A percentile compares a stretch with the other conserved stretches of the same genome.
These are phyloP conservation scores for Lagocephalus sceleratus DNA, from an alignment of 2,797 vertebrate genomes.

Conservation along the genomic window DNA sequence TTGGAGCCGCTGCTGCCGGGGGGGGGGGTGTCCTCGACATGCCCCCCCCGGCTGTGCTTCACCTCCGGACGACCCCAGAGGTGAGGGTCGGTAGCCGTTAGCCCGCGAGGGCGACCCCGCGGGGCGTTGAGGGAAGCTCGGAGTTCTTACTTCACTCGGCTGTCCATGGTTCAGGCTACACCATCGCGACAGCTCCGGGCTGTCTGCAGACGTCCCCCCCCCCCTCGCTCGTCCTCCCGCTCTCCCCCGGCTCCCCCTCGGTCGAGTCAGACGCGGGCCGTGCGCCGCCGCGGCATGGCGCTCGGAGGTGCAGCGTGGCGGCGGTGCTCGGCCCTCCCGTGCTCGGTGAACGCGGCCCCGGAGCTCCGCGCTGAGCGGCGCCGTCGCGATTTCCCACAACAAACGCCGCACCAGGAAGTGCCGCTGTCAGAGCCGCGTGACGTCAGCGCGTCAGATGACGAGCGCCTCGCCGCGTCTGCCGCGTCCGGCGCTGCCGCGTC, in stretches of 20 bases:
- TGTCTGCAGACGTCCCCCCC: slow-evolving; percentile 43
- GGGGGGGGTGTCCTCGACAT: no score
- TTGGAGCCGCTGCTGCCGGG: slow-evolving; percentile 47
- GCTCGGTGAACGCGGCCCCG: slow-evolving; percentile 18
- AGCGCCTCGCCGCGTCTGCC: slow-evolving; percentile 44
- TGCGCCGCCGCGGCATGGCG: slow-evolving; percentile 44
- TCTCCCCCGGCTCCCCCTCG: slow-evolving; percentile 2
- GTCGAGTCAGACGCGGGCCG: slow-evolving; percentile 32
- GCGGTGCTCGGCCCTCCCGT: slow-evolving; percentile 7
- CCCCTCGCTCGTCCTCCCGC: slow-evolving; percentile 23
- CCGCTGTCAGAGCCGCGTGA: slow-evolving; percentile 73
- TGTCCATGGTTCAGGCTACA: slow-evolving; percentile 86
- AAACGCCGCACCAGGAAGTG: slow-evolving; percentile 81
- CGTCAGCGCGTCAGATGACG: slow-evolving; percentile 68
- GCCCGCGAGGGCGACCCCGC: no score
- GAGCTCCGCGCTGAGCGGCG: slow-evolving; percentile 44
- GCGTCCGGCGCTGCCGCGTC: background rate
- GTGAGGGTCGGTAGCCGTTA: slow-evolving; percentile 41
- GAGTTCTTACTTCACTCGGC: slow-evolving; percentile 87
- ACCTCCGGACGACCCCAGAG: no score
- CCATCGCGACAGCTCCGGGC: slow-evolving; percentile 81
- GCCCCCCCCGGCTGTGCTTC: no score
- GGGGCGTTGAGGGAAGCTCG: slow-evolving; percentile 12
- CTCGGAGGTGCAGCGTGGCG: slow-evolving; percentile 15
- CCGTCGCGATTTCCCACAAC: slow-evolving; percentile 66